phyloP scores from a whole-genome alignment of 1,140 invertebrate genomes.

The Drosophila santomea region DNA sequence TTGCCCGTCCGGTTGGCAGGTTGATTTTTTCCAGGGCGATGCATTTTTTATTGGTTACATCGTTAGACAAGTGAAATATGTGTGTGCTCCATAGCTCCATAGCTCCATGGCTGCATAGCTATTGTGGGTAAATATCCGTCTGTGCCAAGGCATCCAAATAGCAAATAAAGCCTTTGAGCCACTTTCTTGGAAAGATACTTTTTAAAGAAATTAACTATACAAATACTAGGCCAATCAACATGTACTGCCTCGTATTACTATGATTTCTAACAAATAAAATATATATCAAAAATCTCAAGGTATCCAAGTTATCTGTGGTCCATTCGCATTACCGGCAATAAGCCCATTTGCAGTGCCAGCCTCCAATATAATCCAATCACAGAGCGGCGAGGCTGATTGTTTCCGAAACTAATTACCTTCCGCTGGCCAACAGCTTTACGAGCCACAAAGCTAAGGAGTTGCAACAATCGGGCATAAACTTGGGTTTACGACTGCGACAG shows the following conservation, averaged over 20 bases:
- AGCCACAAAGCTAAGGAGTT: conserved; percentile 41
- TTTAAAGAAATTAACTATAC: too few relatives aligned
- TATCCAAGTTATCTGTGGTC: too few relatives aligned
- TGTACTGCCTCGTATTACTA: too few relatives aligned
- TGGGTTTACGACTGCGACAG: conserved; percentile 41
- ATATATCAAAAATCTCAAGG: too few relatives aligned
- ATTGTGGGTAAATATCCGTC: conserved; percentile 54
- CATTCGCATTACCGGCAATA: neutral
- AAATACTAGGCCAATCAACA: too few relatives aligned
- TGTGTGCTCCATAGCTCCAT: conserved; percentile 17
- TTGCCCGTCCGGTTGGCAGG: conserved; percentile 44
- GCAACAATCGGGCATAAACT: conserved; percentile 54
- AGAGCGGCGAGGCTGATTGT: conserved; percentile 19
- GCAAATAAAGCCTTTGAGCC: too few relatives aligned
- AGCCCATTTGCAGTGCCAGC: neutral
- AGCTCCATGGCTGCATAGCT: neutral
- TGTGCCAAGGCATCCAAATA: neutral
- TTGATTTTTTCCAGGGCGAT: conserved; percentile 49
- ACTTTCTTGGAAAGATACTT: too few relatives aligned
- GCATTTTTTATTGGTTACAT: conserved; percentile 76
- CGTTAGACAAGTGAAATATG: conserved; percentile 66
- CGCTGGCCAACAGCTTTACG: conserved; percentile 17
- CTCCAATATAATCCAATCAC: conserved; percentile 34
- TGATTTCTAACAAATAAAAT: too few relatives aligned
- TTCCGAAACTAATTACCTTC: conserved; percentile 46